Percentiles rank a stretch among this genome's conserved stretches.
phyloP scores from a whole-genome alignment of 2,888 invertebrate species.

The Apocheima hispidaria region DNA sequence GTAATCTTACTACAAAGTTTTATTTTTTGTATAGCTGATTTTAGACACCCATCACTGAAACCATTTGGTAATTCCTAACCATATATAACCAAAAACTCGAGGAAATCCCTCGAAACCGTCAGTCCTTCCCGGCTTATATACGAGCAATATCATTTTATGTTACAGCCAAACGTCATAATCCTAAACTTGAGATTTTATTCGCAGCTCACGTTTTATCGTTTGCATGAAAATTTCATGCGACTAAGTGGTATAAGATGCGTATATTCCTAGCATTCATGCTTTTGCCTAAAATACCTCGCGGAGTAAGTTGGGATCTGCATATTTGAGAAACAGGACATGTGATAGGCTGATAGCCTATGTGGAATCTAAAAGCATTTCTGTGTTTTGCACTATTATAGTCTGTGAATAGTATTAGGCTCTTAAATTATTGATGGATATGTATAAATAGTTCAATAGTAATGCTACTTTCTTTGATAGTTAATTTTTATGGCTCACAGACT shows the following conservation, averaged over 20 bases:
- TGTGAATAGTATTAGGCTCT: neutral
- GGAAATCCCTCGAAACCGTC: slow-evolving; percentile 18
- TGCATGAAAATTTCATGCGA: slow-evolving; percentile 37
- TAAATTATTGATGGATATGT: neutral
- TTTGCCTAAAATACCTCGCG: slow-evolving; percentile 1
- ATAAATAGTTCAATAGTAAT: no score
- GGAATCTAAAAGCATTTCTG: slow-evolving; percentile 8
- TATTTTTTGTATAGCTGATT: neutral
- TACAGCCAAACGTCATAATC: slow-evolving; percentile 32
- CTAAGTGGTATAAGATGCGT: slow-evolving; percentile 34
- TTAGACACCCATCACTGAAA: neutral
- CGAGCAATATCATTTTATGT: slow-evolving; percentile 34
- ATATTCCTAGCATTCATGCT: slow-evolving; percentile 23
- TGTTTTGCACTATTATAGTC: neutral
- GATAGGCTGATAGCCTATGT: slow-evolving; percentile 1
- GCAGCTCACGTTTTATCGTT: slow-evolving; percentile 34
- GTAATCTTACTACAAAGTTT: neutral
- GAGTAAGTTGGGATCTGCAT: slow-evolving; percentile 13
- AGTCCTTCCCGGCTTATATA: slow-evolving; percentile 27
- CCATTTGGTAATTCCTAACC: slow-evolving; percentile 1
- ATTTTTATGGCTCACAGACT: no score
- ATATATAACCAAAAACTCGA: slow-evolving; percentile 12
- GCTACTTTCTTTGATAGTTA: no score
- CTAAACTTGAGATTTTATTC: slow-evolving; percentile 35
- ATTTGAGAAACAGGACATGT: slow-evolving; percentile 1